A percentile compares a stretch with the other conserved stretches of the same genome.
phyloP scores from a whole-genome alignment of 1,140 invertebrate genomes.

The Magallana angulata region DNA sequence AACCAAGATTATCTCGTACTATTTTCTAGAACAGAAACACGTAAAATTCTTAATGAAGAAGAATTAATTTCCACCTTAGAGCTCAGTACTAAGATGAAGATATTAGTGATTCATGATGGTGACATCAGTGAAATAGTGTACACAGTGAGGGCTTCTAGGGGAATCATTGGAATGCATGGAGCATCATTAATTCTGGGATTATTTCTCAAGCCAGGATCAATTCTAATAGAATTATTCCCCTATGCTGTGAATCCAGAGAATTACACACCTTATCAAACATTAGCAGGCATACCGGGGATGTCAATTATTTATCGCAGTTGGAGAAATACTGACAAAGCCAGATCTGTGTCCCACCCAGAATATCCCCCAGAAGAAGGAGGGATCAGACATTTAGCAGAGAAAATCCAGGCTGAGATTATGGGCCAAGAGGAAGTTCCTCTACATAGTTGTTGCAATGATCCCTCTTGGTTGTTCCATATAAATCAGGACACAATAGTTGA shows the following conservation, averaged over 20 bases:
- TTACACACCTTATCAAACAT: constrained; percentile 81
- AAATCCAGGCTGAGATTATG: constrained; percentile 76
- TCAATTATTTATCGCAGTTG: constrained; percentile 79
- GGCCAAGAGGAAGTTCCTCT: constrained; percentile 74
- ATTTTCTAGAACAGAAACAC: constrained; percentile 78
- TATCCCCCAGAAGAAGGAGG: constrained; percentile 76
- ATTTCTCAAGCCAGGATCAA: constrained; percentile 96
- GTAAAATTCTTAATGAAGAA: constrained; percentile 81
- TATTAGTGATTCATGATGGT: constrained; percentile 73
- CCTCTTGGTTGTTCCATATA: constrained; percentile 81
- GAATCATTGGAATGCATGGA: constrained; percentile 98
- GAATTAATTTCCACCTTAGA: constrained; percentile 72
- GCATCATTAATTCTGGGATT: constrained; percentile 95
- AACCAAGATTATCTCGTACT: constrained; percentile 72
- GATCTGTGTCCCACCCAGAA: constrained; percentile 78
- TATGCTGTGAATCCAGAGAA: constrained; percentile 80
- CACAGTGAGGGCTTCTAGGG: constrained; percentile 75
- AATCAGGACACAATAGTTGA: constrained; percentile 82
- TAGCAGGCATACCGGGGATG: constrained; percentile 74
- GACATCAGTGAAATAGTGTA: constrained; percentile 75
- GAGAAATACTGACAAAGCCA: constrained; percentile 76
- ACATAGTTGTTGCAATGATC: constrained; percentile 81
- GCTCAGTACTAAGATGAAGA: constrained; percentile 70
- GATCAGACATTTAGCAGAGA: constrained; percentile 75
- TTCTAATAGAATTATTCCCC: constrained; percentile 93